Percentiles rank a stretch among this genome's conserved stretches.
These are phyloP conservation scores for Seira musarum DNA, from an alignment of 2,888 invertebrate genomes.

Conservation along the genomic window DNA sequence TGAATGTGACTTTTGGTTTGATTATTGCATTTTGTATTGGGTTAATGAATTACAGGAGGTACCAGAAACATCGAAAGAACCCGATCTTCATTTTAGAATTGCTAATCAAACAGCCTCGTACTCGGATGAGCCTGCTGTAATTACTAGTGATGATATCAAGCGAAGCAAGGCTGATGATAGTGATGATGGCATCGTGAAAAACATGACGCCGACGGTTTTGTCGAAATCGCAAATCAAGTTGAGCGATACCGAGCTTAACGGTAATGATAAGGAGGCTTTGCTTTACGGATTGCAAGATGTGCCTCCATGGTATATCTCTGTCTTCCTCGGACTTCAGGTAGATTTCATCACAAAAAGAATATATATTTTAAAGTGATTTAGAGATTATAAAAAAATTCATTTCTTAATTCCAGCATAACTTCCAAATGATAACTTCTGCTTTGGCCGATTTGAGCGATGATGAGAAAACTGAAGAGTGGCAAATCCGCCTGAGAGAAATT, in stretches of 20 bases:
- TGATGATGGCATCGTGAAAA: too few relatives aligned
- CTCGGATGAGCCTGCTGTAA: neutral
- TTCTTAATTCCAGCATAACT: constrained; percentile 16
- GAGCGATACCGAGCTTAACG: too few relatives aligned
- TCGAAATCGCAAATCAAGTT: too few relatives aligned
- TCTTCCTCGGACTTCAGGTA: constrained; percentile 88
- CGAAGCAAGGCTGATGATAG: too few relatives aligned
- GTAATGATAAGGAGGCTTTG: constrained; percentile 48
- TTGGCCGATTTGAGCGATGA: constrained; percentile 76
- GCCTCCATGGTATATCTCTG: constrained; percentile 87
- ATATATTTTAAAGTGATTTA: neutral
- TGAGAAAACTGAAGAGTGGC: constrained; percentile 80
- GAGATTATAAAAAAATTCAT: neutral
- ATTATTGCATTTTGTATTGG: too few relatives aligned
- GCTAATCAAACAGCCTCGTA: neutral
- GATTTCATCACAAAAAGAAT: neutral
- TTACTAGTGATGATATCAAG: too few relatives aligned
- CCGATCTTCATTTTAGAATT: constrained; percentile 13
- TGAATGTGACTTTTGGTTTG: too few relatives aligned
- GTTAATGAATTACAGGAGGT: too few relatives aligned
- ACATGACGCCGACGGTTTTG: too few relatives aligned
- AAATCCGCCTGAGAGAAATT: constrained; percentile 83
- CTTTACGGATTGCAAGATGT: constrained; percentile 84
- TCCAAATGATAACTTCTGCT: constrained; percentile 75
- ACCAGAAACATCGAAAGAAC: too few relatives aligned